phyloP scores from a whole-genome alignment of 2,797 vertebrate genomes.

The Micropoecilia bifurca region DNA sequence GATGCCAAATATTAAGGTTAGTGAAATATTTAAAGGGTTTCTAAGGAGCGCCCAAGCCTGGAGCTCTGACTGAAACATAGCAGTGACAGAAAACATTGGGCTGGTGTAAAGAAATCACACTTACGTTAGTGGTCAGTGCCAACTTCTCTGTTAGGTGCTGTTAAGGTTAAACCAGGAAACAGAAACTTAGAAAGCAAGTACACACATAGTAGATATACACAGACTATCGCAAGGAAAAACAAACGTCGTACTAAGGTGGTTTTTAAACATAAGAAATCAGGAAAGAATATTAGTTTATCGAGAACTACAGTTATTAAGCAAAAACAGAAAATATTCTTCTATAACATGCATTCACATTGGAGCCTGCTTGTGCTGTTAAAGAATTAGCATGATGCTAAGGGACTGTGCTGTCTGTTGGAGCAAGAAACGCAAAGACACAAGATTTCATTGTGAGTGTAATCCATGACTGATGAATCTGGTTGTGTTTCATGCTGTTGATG shows the following conservation, averaged over 20 bases:
- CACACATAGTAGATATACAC: constrained; percentile 1
- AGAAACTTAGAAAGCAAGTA: constrained; percentile 7
- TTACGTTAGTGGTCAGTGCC: constrained; percentile 77
- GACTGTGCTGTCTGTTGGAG: neutral
- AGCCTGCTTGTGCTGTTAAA: neutral
- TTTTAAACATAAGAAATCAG: neutral
- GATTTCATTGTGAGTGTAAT: neutral
- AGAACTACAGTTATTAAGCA: neutral
- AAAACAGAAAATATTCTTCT: neutral
- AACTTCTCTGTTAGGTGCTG: constrained; percentile 80
- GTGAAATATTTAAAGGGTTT: neutral
- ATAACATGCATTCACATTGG: neutral
- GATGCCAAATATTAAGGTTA: neutral
- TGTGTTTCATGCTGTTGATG: neutral
- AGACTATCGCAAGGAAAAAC: neutral
- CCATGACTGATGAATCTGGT: neutral
- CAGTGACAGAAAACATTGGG: neutral
- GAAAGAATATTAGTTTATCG: neutral
- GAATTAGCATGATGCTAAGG: neutral
- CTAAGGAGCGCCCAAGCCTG: neutral
- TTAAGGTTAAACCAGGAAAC: constrained; percentile 60
- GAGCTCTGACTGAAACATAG: neutral
- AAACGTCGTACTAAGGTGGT: neutral
- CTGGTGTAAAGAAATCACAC: constrained; percentile 37
- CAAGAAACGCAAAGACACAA: neutral